Conservation (phyloP, 2,888 invertebrate species). For the Sinotaia quadrata region DNA sequence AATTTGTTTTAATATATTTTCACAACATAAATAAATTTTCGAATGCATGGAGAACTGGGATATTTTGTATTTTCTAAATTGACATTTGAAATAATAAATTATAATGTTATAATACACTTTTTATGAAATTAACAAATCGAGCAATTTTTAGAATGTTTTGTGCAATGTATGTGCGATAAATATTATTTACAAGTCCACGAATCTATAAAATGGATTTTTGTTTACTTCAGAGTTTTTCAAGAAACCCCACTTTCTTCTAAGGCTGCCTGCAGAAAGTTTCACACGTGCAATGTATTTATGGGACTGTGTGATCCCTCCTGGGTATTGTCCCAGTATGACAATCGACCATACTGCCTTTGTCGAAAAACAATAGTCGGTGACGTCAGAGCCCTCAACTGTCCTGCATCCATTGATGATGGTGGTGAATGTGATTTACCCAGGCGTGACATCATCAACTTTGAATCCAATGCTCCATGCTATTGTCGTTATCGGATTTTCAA, state of each 20-base stretch:
- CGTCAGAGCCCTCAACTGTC: constrained; percentile 28
- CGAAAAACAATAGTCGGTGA: constrained; percentile 27
- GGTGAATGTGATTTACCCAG: constrained; percentile 33
- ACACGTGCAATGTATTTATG: constrained; percentile 32
- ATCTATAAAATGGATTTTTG: not conserved
- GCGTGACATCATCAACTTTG: constrained; percentile 20
- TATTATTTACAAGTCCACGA: too few species aligned
- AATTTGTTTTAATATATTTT: too few species aligned
- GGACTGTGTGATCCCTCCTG: constrained; percentile 24
- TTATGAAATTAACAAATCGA: too few species aligned
- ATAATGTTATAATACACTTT: too few species aligned
- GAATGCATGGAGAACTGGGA: too few species aligned
- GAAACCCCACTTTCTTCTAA: constrained; percentile 14
- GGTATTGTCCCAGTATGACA: constrained; percentile 2
- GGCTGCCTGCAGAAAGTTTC: constrained; percentile 32
- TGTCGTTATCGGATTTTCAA: constrained; percentile 30
- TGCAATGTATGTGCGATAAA: too few species aligned
- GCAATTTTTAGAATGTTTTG: too few species aligned
- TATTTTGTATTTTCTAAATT: too few species aligned
- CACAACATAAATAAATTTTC: too few species aligned
- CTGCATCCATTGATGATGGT: constrained; percentile 20
- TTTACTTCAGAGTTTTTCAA: constrained; percentile 11
- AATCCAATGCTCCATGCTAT: constrained; percentile 25
- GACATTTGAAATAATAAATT: too few species aligned
- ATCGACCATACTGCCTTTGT: constrained; percentile 34